phyloP scores from a whole-genome alignment of 2,888 invertebrate species.

The Lithosia quadra region DNA sequence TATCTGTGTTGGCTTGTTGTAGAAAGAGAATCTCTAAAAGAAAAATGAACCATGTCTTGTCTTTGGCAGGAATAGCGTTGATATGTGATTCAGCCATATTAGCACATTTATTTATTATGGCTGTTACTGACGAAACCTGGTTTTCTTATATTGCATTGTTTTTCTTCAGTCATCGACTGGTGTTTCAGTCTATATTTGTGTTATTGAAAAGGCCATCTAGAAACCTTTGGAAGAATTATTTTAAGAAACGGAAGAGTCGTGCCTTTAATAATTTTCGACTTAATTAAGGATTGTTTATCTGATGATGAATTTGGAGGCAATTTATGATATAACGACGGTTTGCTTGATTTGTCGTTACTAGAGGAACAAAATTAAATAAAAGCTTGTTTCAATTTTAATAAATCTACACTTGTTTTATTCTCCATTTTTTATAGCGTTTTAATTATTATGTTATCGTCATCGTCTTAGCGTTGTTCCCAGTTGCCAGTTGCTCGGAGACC shows the following conservation, averaged over 20 bases:
- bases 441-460: no score
- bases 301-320: background rate
- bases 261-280: background rate
- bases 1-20: slow-evolving; percentile 44
- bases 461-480: no score
- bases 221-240: background rate
- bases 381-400: no score
- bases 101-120: slow-evolving; percentile 12
- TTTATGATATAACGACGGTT: background rate
- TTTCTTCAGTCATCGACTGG: slow-evolving; percentile 6
- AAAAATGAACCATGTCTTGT: slow-evolving; percentile 38
- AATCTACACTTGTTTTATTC: no score
- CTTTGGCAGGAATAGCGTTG: slow-evolving; percentile 48
- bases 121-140: background rate
- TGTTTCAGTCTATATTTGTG: slow-evolving; percentile 16
- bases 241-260: background rate
- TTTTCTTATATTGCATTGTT: background rate
- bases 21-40: slow-evolving; percentile 36
- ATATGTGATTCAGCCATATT: slow-evolving; percentile 42
- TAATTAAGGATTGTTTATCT: background rate
- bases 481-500: no score
- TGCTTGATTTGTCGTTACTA: no score
- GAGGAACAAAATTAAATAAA: no score
- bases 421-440: no score
- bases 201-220: slow-evolving; percentile 13